Evolutionary conservation across 2,797 vertebrate genomes (phyloP), one percentile per base, ranked within the genome.

Genomic region (Eulemur mongoz): DNA sequence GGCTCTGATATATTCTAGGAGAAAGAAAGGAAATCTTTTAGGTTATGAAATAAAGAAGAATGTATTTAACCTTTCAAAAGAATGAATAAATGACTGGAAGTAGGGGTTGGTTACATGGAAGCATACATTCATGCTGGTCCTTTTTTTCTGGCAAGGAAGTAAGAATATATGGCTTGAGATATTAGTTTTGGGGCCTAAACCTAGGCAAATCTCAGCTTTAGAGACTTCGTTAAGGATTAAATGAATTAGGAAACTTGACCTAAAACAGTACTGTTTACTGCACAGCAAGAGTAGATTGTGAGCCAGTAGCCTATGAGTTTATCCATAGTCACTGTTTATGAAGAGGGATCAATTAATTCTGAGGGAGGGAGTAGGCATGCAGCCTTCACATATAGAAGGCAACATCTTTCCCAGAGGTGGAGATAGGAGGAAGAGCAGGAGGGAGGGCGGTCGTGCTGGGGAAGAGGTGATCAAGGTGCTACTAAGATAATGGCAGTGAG

Each of bases 1-100:
- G 98, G 97, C 99, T 99, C 93, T 98, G 88, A 59, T 99, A 99
- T 96, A 99, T 98, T 89, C 99, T 99, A 97, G 30, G 98, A 97
- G 91, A 95, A 97, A 96, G 35, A 93, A 95, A 91, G 69, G 38
- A 91, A 81, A n/a, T 91, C 35, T 91, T 83, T 38, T 43, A 25
- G 2, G 89, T 97, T 97, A 95, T 80, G 30, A 95, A 94, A 94
- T 67, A 93, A 97, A 76, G 27, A 79, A 67, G n/a, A 40, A 91
- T 88, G 59, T 63, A 82, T 76, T 93, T 18, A 83, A 69, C 11
- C 54, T 81, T 76, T 83, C 2, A 90, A 95, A 95, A 84, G 18
- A 43, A 88, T 86, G 32, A 27, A 57, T n/a, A 81, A 93, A 67
- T n/a, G 48, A 69, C 13, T 45, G 40, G 5, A 91, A 89, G 17